phyloP scores from a whole-genome alignment of 1,140 invertebrate genomes.

The Ostrea denselamellosa region DNA sequence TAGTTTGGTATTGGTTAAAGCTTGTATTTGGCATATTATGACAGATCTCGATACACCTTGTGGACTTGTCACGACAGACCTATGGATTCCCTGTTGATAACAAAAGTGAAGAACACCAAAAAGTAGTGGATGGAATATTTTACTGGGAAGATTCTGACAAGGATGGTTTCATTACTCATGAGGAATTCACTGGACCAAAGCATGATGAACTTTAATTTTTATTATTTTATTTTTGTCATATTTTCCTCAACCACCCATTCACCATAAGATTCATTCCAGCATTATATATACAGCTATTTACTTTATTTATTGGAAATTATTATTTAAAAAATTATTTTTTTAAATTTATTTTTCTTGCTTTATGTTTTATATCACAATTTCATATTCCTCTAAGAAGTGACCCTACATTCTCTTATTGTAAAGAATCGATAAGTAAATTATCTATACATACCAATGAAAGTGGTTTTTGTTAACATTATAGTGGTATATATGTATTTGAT shows the following conservation, averaged over 20 bases:
- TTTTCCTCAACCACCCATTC: background rate
- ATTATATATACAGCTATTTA: background rate
- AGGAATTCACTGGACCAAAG: constrained; percentile 96
- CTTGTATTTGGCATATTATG: constrained; percentile 12
- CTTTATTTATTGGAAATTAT: background rate
- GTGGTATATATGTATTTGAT: background rate
- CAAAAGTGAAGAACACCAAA: constrained; percentile 46
- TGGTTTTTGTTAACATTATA: background rate
- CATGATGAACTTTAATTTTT: constrained; percentile 93
- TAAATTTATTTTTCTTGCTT: background rate
- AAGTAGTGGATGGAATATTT: constrained; percentile 96
- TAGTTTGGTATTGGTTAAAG: background rate
- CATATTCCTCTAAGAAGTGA: background rate
- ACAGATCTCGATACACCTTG: constrained; percentile 66
- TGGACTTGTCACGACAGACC: constrained; percentile 47
- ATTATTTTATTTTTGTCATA: background rate
- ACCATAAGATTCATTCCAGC: background rate
- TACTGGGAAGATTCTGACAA: constrained; percentile 86
- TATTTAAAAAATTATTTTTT: background rate
- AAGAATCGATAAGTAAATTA: too few species aligned
- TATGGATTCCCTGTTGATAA: constrained; percentile 52
- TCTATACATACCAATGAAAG: background rate
- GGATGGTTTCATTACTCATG: constrained; percentile 93
- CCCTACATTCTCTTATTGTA: background rate
- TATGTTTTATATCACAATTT: background rate